Conservation (phyloP, 2,888 invertebrate species). For the Lochmaea capreae region DNA sequence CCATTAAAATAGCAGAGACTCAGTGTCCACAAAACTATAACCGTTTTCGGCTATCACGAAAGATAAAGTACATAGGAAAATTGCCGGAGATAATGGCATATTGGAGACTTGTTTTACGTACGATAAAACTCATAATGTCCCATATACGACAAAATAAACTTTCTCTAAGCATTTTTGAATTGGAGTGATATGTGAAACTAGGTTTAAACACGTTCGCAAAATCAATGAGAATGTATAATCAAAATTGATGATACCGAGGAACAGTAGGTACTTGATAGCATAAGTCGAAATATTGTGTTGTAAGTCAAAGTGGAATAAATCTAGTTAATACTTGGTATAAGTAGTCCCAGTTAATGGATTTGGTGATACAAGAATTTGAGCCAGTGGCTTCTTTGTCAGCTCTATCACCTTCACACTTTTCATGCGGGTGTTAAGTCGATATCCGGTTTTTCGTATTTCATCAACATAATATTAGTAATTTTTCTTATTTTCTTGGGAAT, state of each 20-base stretch:
- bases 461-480: too few relatives aligned
- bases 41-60: slow-evolving; percentile 11
- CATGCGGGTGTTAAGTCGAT: too few relatives aligned
- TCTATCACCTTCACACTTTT: too few relatives aligned
- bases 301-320: too few relatives aligned
- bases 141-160: slow-evolving; percentile 22
- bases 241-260: background rate
- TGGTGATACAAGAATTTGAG: too few relatives aligned
- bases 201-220: background rate
- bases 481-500: too few relatives aligned
- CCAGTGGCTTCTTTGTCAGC: too few relatives aligned
- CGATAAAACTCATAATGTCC: slow-evolving; percentile 26
- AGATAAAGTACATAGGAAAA: slow-evolving; percentile 28
- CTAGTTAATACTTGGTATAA: too few relatives aligned
- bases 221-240: background rate
- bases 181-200: background rate
- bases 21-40: background rate
- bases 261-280: background rate
- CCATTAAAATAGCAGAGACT: slow-evolving; percentile 32
- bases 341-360: too few relatives aligned
- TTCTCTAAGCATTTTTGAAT: background rate
- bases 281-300: too few relatives aligned
- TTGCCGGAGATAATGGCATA: slow-evolving; percentile 32
- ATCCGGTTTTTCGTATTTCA: too few relatives aligned
- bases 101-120: slow-evolving; percentile 34